phyloP scores from a whole-genome alignment of 92 coral and sea anemone species.

The Zoanthus sansibaricus region DNA sequence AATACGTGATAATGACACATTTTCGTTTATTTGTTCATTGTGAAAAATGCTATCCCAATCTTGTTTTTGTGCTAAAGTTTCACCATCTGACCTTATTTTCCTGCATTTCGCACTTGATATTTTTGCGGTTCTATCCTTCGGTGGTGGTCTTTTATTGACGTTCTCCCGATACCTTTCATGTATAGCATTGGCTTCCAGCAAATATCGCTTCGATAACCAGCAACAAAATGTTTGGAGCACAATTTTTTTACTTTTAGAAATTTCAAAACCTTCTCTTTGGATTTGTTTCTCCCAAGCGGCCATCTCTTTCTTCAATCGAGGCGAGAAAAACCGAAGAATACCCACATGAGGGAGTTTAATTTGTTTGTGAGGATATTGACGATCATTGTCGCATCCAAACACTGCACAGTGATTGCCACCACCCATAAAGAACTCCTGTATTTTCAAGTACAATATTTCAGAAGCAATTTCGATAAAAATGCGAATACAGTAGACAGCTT shows the following conservation, averaged over 20 bases:
- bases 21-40: neutral
- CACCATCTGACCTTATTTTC: neutral
- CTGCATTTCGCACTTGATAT: neutral
- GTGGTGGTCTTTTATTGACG: neutral
- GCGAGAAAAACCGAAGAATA: constrained; percentile 1
- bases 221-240: too few relatives aligned
- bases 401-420: too few relatives aligned
- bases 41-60: neutral
- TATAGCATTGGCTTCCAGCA: neutral
- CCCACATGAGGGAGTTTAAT: constrained; percentile 21
- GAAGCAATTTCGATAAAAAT: too few relatives aligned
- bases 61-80: neutral
- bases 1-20: neutral
- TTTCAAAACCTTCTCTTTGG: constrained; percentile 19
- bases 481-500: too few relatives aligned
- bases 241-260: neutral
- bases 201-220: neutral
- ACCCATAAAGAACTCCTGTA: too few relatives aligned
- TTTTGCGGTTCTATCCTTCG: neutral
- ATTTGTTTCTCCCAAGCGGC: constrained; percentile 28
- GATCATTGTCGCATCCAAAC: too few relatives aligned
- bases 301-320: constrained; percentile 4
- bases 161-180: too few relatives aligned
- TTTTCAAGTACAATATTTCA: too few relatives aligned
- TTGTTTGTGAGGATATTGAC: neutral